Evolutionary conservation across 2,888 invertebrate species (phyloP), one percentile per base, ranked within the genome.

Genomic region (Xylota segnis): DNA sequence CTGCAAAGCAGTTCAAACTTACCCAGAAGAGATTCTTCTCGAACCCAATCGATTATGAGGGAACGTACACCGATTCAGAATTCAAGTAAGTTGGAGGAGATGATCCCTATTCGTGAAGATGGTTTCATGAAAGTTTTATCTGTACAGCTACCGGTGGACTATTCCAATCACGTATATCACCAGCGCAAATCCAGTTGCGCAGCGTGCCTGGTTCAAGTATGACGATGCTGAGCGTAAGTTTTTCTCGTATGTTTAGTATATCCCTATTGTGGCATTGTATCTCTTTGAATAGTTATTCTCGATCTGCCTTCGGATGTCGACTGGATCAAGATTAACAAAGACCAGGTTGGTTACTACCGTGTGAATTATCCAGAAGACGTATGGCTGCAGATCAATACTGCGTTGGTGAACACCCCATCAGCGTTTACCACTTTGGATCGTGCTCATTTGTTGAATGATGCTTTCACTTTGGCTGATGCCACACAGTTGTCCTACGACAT

Each of bases 271-370:
- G 10, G 58, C 5, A 18, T 12, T 56, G 5, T 27, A 23, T 34
- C 7, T 32, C 14, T 43, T 50, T 43, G 63, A 16, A n/a, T 45
- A 90, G 89, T 88, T n/a, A 93, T 90, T 56, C 90, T 96, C n/a
- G 91, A 92, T 0, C 89, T 93, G 10, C 89, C 92, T 10, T 90
- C 91, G 50, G 90, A 91, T 7, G 92, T 92, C 0, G 93, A 93
- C 0, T 97, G 96, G 96, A 92, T 98, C 12, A 98, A 98, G 93
- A 94, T 98, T 72, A 98, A 98, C 91, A 94, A 94, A 83, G 94
- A 96, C 87, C 97, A 98, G 93, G 93, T 96, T 10, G 98, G 98
- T 0, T 98, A 96, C 91, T 98, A 97, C 91, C 94, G 97, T 76
- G 97, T 98, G 0, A 97, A 97, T 90, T 98, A 98, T 90, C 93